phyloP scores from a whole-genome alignment of 2,113 vertebrate species.

The Coregonus clupeaformis region DNA sequence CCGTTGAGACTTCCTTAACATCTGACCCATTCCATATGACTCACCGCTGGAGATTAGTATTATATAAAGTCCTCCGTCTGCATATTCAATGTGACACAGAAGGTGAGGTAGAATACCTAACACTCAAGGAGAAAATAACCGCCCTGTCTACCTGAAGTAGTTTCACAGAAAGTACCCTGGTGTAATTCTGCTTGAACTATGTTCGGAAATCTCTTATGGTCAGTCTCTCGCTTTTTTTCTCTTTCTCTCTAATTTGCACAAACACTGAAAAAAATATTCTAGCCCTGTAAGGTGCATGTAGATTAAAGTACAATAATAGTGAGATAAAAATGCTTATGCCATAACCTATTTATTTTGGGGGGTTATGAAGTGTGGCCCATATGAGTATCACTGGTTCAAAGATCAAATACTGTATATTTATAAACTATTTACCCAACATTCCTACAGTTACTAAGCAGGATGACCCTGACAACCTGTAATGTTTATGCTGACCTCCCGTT shows the following conservation, averaged over 20 bases:
- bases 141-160: slow-evolving; percentile 33
- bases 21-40: slow-evolving; percentile 51
- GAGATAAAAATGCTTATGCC: too few relatives aligned
- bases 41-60: not conserved
- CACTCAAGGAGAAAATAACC: slow-evolving; percentile 51
- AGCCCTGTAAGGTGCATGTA: too few relatives aligned
- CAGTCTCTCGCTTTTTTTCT: not conserved
- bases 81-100: slow-evolving; percentile 64
- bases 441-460: not conserved
- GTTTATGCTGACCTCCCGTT: slow-evolving; percentile 23
- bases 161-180: slow-evolving; percentile 45
- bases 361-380: too few relatives aligned
- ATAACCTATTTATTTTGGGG: too few relatives aligned
- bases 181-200: slow-evolving; percentile 57
- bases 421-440: too few relatives aligned
- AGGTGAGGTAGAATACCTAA: slow-evolving; percentile 62
- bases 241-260: not conserved
- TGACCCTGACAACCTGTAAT: not conserved
- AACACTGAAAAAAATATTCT: too few relatives aligned
- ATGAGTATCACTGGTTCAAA: too few relatives aligned
- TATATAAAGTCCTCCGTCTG: not conserved
- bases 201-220: slow-evolving; percentile 41
- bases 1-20: slow-evolving; percentile 68
- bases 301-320: too few relatives aligned
- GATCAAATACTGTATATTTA: not conserved